Evolutionary conservation across 2,113 vertebrate genomes (phyloP).

Genomic region (Leptodactylus fuscus): DNA sequence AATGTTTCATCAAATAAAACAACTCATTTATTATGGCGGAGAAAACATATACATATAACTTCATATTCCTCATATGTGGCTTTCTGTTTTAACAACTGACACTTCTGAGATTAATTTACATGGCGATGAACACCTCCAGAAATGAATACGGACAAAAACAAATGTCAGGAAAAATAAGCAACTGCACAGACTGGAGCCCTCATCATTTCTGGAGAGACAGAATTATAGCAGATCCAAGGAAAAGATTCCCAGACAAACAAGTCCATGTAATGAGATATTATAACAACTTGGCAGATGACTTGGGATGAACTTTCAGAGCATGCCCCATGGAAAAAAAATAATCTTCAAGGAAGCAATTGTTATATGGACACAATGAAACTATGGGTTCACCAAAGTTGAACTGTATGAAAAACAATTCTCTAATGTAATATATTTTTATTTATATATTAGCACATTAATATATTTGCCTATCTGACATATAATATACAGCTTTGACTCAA

Average conservation of each 20-base stretch:
- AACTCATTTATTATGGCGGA: not conserved
- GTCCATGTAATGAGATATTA: conserved; percentile 75
- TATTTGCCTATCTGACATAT: no score
- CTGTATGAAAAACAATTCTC: not conserved
- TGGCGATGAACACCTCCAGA: conserved; percentile 7
- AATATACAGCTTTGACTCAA: no score
- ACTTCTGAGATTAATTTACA: not conserved
- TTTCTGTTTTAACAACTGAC: conserved; percentile 10
- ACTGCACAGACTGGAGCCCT: not conserved
- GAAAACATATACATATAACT: not conserved
- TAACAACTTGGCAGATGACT: conserved; percentile 69
- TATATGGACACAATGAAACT: not conserved
- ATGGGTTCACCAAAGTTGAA: not conserved
- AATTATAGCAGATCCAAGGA: not conserved
- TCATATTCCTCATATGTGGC: not conserved
- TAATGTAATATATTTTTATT: no score
- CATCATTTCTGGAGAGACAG: conserved; percentile 30
- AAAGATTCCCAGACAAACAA: conserved; percentile 66
- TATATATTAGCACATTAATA: no score
- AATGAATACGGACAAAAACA: conserved; percentile 15
- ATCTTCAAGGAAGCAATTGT: not conserved
- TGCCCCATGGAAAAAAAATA: not conserved
- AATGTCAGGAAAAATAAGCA: conserved; percentile 30
- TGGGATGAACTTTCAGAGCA: conserved; percentile 17
- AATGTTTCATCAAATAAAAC: not conserved